These are phyloP conservation scores for Eueides isabella DNA, from an alignment of 1,140 invertebrate genomes.

Conservation along the genomic window DNA sequence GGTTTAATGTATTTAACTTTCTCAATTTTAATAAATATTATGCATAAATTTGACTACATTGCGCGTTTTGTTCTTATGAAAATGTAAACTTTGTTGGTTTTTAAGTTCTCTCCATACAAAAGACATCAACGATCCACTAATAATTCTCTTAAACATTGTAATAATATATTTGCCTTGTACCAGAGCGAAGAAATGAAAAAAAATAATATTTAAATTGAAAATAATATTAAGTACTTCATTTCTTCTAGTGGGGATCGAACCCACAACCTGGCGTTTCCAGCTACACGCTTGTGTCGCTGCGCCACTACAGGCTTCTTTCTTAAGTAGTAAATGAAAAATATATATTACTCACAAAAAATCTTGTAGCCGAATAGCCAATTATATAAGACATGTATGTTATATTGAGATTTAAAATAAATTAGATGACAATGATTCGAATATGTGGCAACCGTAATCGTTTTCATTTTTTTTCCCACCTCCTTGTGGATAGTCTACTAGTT, in stretches of 20 bases:
- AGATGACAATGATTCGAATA: conserved; percentile 30
- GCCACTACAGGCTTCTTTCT: not conserved
- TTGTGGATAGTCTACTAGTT: conserved; percentile 52
- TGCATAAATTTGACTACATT: not conserved
- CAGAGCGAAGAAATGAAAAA: no score
- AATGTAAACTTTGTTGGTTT: not conserved
- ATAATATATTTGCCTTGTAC: no score
- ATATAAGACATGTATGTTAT: conserved; percentile 13
- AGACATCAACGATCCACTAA: not conserved
- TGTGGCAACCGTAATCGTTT: conserved; percentile 29
- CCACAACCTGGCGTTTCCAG: no score
- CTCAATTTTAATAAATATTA: conserved; percentile 2
- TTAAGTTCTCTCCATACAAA: conserved; percentile 5
- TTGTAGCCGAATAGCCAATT: conserved; percentile 4
- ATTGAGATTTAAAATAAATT: conserved; percentile 17
- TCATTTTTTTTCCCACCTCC: conserved; percentile 30
- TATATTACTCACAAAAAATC: not conserved
- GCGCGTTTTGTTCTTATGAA: not conserved
- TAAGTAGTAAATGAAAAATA: not conserved
- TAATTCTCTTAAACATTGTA: no score
- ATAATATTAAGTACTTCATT: no score
- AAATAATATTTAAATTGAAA: no score
- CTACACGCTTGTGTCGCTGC: no score
- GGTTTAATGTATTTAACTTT: conserved; percentile 2
- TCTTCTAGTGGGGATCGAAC: no score